Evolutionary conservation across 2,113 vertebrate genomes (phyloP).

Genomic region (Ariopsis seemanni): DNA sequence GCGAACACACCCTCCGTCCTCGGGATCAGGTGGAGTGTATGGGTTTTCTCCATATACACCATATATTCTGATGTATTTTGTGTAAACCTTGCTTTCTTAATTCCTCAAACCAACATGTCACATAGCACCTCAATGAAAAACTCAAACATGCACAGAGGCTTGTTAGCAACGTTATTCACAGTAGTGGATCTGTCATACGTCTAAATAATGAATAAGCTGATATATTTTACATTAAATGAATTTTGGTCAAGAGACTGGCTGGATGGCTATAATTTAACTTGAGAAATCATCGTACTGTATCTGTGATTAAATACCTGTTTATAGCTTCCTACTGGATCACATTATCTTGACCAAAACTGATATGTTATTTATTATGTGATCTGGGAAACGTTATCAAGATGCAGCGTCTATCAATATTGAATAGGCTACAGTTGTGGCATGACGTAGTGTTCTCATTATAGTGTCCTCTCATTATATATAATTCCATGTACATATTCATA

Average conservation of each 20-base stretch:
- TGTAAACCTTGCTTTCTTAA: background rate
- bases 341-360: background rate
- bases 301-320: background rate
- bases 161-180: background rate
- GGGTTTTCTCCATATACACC: background rate
- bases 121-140: background rate
- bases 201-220: background rate
- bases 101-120: background rate
- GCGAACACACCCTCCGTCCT: background rate
- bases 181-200: background rate
- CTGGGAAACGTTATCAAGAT: background rate
- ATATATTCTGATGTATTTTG: background rate
- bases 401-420: background rate
- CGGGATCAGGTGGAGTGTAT: constrained; percentile 7
- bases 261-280: background rate
- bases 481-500: background rate
- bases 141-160: background rate
- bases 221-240: background rate
- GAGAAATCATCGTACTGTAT: background rate
- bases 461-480: background rate
- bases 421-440: background rate
- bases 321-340: background rate
- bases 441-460: background rate
- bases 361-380: background rate
- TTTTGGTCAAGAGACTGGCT: background rate